These are phyloP conservation scores for Zeus faber DNA, from an alignment of 2,113 vertebrate species.

Conservation along the genomic window DNA sequence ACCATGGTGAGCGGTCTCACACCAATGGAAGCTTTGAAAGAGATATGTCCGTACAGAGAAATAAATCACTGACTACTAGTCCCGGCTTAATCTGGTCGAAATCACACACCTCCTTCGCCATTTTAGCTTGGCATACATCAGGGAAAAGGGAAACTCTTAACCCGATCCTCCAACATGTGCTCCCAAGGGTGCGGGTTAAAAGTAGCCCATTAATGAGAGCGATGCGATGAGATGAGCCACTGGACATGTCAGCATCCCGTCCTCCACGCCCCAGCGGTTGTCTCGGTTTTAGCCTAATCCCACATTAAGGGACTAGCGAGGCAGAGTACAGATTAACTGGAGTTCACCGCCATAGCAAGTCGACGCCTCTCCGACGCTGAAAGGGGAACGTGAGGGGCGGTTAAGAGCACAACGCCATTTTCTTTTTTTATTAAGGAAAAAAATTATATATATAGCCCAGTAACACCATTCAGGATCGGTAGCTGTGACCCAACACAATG, in stretches of 20 bases:
- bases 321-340: slow-evolving; percentile 39
- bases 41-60: too few relatives aligned
- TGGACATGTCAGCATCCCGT: background rate
- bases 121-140: too few relatives aligned
- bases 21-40: too few relatives aligned
- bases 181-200: background rate
- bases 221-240: slow-evolving; percentile 6
- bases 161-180: too few relatives aligned
- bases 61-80: too few relatives aligned
- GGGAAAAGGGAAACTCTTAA: too few relatives aligned
- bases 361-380: slow-evolving; percentile 3
- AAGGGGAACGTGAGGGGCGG: slow-evolving; percentile 17
- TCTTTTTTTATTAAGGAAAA: slow-evolving; percentile 11
- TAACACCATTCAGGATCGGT: too few relatives aligned
- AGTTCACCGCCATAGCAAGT: background rate
- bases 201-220: slow-evolving; percentile 1
- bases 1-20: too few relatives aligned
- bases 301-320: slow-evolving; percentile 41
- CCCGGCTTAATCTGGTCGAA: too few relatives aligned
- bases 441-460: too few relatives aligned
- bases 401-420: slow-evolving; percentile 9
- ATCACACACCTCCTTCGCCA: too few relatives aligned
- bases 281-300: slow-evolving; percentile 39
- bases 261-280: background rate
- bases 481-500: too few relatives aligned